These are phyloP conservation scores for Calosoma granatense DNA, from an alignment of 1,140 invertebrate genomes.

Conservation along the genomic window DNA sequence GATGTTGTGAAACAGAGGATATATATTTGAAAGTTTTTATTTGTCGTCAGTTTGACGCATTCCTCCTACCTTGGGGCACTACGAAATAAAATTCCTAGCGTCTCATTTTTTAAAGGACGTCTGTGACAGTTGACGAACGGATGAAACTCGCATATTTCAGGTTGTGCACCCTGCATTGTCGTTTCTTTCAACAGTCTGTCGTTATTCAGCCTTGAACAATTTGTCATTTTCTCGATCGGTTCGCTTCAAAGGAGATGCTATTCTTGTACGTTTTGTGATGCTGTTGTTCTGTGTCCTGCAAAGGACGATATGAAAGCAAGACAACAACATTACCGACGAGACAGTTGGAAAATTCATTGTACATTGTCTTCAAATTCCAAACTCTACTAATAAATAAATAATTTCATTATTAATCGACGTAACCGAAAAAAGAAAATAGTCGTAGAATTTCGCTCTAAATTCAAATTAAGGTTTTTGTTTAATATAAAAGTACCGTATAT, in stretches of 20 bases:
- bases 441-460: neutral
- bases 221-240: conserved; percentile 2
- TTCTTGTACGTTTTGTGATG: neutral
- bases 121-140: too few species aligned
- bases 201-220: neutral
- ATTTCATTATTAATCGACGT: too few species aligned
- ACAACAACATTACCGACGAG: neutral
- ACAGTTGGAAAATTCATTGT: neutral
- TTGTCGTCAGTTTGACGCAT: too few species aligned
- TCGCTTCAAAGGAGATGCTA: neutral
- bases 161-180: neutral
- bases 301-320: neutral
- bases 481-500: neutral
- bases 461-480: neutral
- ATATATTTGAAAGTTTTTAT: too few species aligned
- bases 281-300: neutral
- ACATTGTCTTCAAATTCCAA: neutral
- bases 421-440: neutral
- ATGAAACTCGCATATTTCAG: too few species aligned
- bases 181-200: neutral
- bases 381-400: too few species aligned
- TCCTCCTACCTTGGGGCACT: too few species aligned
- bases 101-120: too few species aligned
- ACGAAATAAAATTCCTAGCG: too few species aligned
- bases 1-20: too few species aligned